Evolutionary conservation across 2,888 invertebrate species (phyloP).

Genomic region (Ernsta delagoae): DNA sequence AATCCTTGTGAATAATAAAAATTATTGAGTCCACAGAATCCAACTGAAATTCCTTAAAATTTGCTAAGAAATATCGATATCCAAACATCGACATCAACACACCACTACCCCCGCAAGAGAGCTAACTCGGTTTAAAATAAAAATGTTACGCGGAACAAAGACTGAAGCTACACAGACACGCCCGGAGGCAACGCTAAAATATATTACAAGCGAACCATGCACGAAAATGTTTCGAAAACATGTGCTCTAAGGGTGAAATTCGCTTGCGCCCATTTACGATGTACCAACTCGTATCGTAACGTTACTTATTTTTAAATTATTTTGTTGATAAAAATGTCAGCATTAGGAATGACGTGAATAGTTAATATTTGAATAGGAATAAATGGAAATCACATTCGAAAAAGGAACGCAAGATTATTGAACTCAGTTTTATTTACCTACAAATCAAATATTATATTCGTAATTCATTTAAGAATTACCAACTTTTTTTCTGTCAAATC

Average conservation of each 20-base stretch:
- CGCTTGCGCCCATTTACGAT: slow-evolving; percentile 1
- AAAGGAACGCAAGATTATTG: neutral
- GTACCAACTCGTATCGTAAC: neutral
- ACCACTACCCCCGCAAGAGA: slow-evolving; percentile 32
- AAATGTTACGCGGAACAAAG: slow-evolving; percentile 37
- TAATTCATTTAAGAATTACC: no score
- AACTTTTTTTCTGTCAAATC: no score
- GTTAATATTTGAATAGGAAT: neutral
- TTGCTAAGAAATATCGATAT: neutral
- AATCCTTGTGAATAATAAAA: no score
- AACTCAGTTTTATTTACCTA: neutral
- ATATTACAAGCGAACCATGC: slow-evolving; percentile 19
- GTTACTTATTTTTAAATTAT: slow-evolving; percentile 1
- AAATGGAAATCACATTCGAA: neutral
- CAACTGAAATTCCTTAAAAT: neutral
- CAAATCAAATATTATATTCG: no score
- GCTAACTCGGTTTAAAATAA: slow-evolving; percentile 38
- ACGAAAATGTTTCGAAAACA: slow-evolving; percentile 14
- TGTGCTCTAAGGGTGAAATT: slow-evolving; percentile 13
- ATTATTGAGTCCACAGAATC: no score
- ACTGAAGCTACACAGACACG: slow-evolving; percentile 23
- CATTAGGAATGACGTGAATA: neutral
- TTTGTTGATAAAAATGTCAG: slow-evolving; percentile 2
- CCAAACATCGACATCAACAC: neutral
- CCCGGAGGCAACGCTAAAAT: slow-evolving; percentile 23